Evolutionary conservation across 92 coral and sea anemone species (phyloP), one percentile per base, ranked within the genome.

Genomic region (Actinernus sp.): DNA sequence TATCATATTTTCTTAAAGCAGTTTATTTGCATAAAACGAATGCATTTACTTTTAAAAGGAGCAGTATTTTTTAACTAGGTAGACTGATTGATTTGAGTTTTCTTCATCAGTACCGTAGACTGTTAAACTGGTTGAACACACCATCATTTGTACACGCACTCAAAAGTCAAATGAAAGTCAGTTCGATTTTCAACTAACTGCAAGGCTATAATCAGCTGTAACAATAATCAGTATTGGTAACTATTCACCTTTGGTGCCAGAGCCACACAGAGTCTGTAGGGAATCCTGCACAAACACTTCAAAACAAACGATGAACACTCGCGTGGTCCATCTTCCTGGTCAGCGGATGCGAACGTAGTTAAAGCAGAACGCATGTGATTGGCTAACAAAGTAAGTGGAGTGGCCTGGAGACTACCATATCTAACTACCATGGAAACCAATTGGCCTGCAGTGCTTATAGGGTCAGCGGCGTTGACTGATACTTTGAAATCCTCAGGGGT

Each of bases 351-450:
- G 51, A 89, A 43, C 21, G 60, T 57, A 3, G 82, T 71, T n/a
- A 92, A 33, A 2, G 82, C 78, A 18, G 83, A 73, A 21, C 76
- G 78, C 34, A 92, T 78, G 76, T 92, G 92, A 58, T 89, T 92
- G 51, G 89, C 75, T 48, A 92, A 74, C 45, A 92, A 60, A 14
- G 90, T 80, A 19, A 88, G 66, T 10, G 98, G 98, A 12, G 98
- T 75, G 45, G 78, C 76, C 23, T 63, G 50, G 22, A 92, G 78
- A 26, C 92, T 86, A 13, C 98, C 96, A 73, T 81, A 75, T 22
- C 71, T 60, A 23, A 92, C 73, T 27, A 92, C 92, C 77, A 92
- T 67, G 14, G 98, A 92, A 18, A 88, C 98, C 55, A 92, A 49
- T 57, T 83, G 94, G 23, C 96, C 96, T 12, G 96, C 76, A 2